Conservation (phyloP, 2,888 invertebrate genomes). For the Brenthis hecate region DNA sequence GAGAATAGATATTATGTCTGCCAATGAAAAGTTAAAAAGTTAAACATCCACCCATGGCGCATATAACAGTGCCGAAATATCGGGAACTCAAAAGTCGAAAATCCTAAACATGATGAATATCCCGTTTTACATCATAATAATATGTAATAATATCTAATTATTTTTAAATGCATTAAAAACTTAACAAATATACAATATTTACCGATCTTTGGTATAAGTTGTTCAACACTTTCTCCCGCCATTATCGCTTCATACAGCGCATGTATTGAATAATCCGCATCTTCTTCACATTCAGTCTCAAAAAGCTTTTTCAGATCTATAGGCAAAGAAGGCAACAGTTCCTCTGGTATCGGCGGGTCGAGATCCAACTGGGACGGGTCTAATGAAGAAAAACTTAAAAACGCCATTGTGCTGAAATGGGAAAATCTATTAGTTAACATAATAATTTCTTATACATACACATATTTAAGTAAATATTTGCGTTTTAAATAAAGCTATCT, state of each 20-base stretch:
- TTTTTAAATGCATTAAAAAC: neutral
- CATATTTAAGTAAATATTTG: too few species aligned
- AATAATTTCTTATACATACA: too few species aligned
- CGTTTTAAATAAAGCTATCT: too few species aligned
- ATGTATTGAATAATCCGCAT: conserved; percentile 47
- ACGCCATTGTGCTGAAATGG: conserved; percentile 63
- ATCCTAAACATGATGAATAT: too few species aligned
- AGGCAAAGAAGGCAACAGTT: conserved; percentile 58
- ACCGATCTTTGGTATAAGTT: conserved; percentile 68
- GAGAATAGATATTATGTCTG: too few species aligned
- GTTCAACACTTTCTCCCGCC: conserved; percentile 60
- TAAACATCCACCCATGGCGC: too few species aligned
- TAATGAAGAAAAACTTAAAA: conserved; percentile 57
- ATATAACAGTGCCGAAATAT: too few species aligned
- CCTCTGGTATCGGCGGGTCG: conserved; percentile 63
- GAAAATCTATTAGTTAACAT: neutral
- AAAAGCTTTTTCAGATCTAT: conserved; percentile 57
- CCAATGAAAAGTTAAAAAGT: too few species aligned
- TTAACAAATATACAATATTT: conserved; percentile 36
- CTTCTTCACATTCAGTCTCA: conserved; percentile 41
- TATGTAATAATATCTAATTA: too few species aligned
- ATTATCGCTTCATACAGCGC: conserved; percentile 61
- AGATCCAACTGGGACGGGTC: conserved; percentile 46
- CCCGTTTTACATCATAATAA: too few species aligned
- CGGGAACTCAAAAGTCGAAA: too few species aligned